Conservation (phyloP, 64 coral and sea anemone species). For the Dendronephthya gigantea region DNA sequence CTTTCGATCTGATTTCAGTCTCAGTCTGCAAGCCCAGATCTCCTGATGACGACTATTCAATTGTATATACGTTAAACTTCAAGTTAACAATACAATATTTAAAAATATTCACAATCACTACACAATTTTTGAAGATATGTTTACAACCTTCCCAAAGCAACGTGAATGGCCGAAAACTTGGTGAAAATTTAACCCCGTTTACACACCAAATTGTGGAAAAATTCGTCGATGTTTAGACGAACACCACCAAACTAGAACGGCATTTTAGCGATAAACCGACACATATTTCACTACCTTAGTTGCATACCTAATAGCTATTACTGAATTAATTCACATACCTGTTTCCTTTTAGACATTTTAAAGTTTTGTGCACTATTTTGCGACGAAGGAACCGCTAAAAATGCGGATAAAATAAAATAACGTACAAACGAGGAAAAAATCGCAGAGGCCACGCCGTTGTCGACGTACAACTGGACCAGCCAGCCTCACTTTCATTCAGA, state of each 20-base stretch:
- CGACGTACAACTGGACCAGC: not conserved
- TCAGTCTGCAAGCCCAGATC: too few relatives aligned
- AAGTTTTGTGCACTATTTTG: not conserved
- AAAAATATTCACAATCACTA: too few relatives aligned
- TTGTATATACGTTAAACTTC: too few relatives aligned
- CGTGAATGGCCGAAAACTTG: not conserved
- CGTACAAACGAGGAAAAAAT: not conserved
- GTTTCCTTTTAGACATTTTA: not conserved
- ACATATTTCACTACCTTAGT: not conserved
- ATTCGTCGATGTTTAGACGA: constrained; percentile 10
- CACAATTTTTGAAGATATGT: not conserved
- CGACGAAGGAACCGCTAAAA: not conserved
- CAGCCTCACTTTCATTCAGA: not conserved
- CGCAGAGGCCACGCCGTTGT: not conserved
- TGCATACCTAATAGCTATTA: not conserved
- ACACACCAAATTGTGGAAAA: not conserved
- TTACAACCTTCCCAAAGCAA: not conserved
- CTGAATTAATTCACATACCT: not conserved
- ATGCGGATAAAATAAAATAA: not conserved
- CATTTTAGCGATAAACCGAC: not conserved
- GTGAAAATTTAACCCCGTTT: not conserved
- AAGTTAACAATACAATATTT: too few relatives aligned
- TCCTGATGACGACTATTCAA: too few relatives aligned
- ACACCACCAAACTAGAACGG: not conserved
- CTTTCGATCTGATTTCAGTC: too few relatives aligned